Conservation (phyloP, 2,888 invertebrate genomes). For the Muschampia plurimacula region DNA sequence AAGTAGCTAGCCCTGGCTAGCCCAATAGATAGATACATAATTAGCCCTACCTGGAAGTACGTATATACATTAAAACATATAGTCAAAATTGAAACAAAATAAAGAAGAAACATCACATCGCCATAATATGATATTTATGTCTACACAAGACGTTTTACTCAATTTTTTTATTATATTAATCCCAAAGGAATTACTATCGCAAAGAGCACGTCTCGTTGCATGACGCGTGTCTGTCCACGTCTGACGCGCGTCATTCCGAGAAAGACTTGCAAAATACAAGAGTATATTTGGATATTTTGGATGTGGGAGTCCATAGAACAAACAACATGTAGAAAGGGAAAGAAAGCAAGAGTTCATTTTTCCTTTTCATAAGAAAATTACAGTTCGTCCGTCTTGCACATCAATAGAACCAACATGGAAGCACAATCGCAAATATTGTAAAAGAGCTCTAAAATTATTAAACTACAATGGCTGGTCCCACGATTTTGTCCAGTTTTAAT, state of each 20-base stretch:
- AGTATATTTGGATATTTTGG: conserved; percentile 4
- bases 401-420: no score
- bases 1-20: no score
- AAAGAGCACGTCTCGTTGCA: conserved; percentile 47
- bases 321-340: conserved; percentile 40
- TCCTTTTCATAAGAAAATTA: background rate
- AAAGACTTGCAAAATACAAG: conserved; percentile 54
- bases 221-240: conserved; percentile 52
- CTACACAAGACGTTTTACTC: conserved; percentile 1
- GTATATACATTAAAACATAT: background rate
- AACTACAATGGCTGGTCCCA: no score
- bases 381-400: background rate
- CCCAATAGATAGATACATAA: no score
- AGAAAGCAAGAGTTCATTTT: conserved; percentile 32
- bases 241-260: conserved; percentile 63
- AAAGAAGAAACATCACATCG: background rate
- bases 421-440: no score
- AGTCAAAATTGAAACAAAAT: no score
- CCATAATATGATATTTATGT: background rate
- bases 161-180: conserved; percentile 29
- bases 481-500: no score
- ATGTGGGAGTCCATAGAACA: conserved; percentile 30
- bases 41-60: no score
- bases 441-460: no score
- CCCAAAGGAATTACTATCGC: conserved; percentile 40